A percentile compares a stretch with the other conserved stretches of the same genome.
phyloP scores from a whole-genome alignment of 2,888 invertebrate species.

The Tenthredo scrophulariae region DNA sequence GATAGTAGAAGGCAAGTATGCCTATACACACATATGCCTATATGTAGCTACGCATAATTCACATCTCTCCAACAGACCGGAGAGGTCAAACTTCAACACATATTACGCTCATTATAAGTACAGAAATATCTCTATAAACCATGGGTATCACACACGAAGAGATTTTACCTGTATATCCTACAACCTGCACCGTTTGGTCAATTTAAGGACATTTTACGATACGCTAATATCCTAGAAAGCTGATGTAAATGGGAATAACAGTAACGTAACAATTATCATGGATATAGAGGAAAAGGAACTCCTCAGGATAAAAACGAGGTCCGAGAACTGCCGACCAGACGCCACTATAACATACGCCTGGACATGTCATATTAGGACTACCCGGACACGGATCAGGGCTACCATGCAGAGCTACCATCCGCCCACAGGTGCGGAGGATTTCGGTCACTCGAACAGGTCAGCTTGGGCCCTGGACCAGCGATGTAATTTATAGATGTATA shows the following conservation, averaged over 20 bases:
- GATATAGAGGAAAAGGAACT: no score
- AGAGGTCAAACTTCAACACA: conserved; percentile 17
- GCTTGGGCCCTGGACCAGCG: conserved; percentile 28
- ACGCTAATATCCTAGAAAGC: no score
- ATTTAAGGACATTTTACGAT: no score
- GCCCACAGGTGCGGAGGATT: conserved; percentile 48
- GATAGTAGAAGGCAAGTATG: neutral
- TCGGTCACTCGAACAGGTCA: conserved; percentile 38
- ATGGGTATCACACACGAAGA: neutral
- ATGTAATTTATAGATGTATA: conserved; percentile 48
- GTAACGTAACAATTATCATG: no score
- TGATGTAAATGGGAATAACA: no score
- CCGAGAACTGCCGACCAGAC: neutral
- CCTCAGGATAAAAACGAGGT: neutral
- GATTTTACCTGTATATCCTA: neutral
- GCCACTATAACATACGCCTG: conserved; percentile 57
- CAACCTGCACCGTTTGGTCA: no score
- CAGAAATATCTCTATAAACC: neutral
- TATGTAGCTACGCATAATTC: neutral
- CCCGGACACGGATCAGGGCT: conserved; percentile 58
- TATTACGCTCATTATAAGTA: conserved; percentile 13
- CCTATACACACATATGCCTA: neutral
- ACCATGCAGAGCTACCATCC: conserved; percentile 37
- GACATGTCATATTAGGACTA: conserved; percentile 65
- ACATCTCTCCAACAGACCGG: neutral